phyloP scores from a whole-genome alignment of 2,888 invertebrate genomes.

The Himalopsyche tibetana region DNA sequence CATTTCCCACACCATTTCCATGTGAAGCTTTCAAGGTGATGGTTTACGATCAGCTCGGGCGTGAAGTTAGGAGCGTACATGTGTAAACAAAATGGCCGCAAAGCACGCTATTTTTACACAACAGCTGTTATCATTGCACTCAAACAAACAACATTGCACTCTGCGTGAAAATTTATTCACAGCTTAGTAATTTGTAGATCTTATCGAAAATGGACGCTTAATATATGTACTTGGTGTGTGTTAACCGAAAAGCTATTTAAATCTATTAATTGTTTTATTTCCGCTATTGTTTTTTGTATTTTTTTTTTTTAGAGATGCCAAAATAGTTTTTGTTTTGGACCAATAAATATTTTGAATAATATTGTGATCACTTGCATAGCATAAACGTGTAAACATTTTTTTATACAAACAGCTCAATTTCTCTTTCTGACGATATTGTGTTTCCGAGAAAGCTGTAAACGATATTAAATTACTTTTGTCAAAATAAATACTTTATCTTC shows the following conservation, averaged over 20 bases:
- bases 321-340: no score
- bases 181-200: background rate
- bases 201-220: background rate
- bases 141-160: conserved; percentile 26
- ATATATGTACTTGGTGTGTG: background rate
- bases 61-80: conserved; percentile 11
- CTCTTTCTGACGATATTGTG: no score
- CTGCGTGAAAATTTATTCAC: background rate
- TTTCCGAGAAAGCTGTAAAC: no score
- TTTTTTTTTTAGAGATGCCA: no score
- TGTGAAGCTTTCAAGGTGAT: conserved; percentile 19
- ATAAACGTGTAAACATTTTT: no score
- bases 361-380: no score
- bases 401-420: no score
- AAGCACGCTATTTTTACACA: conserved; percentile 16
- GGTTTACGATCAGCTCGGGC: conserved; percentile 15
- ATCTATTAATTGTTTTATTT: background rate
- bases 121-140: conserved; percentile 26
- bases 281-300: no score
- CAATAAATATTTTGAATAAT: no score
- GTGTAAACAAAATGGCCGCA: conserved; percentile 24
- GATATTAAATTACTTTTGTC: no score
- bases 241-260: background rate
- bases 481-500: no score
- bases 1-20: background rate